Evolutionary conservation across 2,888 invertebrate genomes (phyloP), one percentile per base, ranked within the genome.

Genomic region (Eupithecia subumbrata): DNA sequence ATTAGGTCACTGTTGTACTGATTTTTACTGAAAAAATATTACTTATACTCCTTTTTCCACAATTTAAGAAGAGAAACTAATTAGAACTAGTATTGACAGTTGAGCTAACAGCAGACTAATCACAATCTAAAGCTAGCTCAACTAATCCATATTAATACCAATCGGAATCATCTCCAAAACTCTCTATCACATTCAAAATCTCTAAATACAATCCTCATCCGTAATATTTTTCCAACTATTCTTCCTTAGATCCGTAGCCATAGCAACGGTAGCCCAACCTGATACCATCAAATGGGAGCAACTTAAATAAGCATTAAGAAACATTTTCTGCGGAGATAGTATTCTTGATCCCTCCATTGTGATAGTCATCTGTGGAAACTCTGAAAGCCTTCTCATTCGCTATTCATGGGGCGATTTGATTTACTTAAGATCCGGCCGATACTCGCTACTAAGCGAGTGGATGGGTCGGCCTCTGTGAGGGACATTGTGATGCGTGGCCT

Each of bases 371-470:
- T 90, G 90, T 85, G 90, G 89, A 92, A 92, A 87, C 90, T 91
- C 83, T 91, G 92, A 92, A 94, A 93, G 89, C 90, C 89, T 88
- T 81, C 91, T 92, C 93, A 91, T 93, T 92, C 93, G 82, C 93
- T 90, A 94, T 95, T 95, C 94, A 94, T 92, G 91, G 93, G 91
- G 92, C 88, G 93, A 94, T 95, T 95, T 95, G 95, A 95, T 95
- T 95, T 95, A 95, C 95, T 94, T 94, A 94, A 95, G 94, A 93
- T 94, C 93, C 88, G 88, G 86, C 86, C 90, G 93, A 94, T 94
- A 94, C 92, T 89, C 90, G 92, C 91, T 93, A 92, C 94, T 93
- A 93, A 93, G 90, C 88, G 91, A 92, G 88, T 90, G 91, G 89
- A 88, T 84, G 76, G 83, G 88, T 87, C 86, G 86, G 84, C 85